Evolutionary conservation across 2,888 invertebrate species (phyloP), one percentile per base, ranked within the genome.

Genomic region (Lysandra bellargus): DNA sequence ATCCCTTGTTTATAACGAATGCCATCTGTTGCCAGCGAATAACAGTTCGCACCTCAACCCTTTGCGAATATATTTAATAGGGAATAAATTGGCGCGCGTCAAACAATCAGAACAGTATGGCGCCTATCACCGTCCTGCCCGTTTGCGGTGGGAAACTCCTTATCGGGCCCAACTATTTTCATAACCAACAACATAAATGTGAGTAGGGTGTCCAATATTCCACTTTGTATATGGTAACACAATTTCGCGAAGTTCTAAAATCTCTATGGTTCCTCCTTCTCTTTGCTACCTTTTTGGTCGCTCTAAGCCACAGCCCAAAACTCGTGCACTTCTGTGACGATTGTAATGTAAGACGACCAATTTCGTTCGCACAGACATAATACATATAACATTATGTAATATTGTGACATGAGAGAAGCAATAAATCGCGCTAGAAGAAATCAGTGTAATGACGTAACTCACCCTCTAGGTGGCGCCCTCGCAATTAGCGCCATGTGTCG

Each of bases 41-140:
- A 91, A 90, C 84, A 83, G 80, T 89, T 90, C 85, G 86, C 91
- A 92, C 91, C 90, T 91, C 88, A 92, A 92, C 92, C 92, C 92
- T 92, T 91, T 89, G 75, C 75, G 74, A 79, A 85, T 83, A 85
- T 86, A 88, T 89, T 91, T 91, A 92, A 91, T 92, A 89, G 86
- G 86, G 87, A 90, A 93, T 93, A 93, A 94, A 93, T 93, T 92
- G 88, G 87, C 85, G 86, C 88, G 87, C 88, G 91, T 91, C 92
- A 86, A 89, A 89, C 92, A 88, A 93, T 94, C 94, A 92, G 83
- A 85, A 83, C 94, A 94, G 92, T 87, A 93, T 93, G 94, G 92
- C 90, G 92, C 91, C 89, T 91, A 91, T 90, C 88, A 86, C 89
- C 84, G 88, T 88, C 88, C 87, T 88, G 89, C 90, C 90, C 86